Evolutionary conservation across 2,797 vertebrate species (phyloP), one percentile per base, ranked within the genome.

Genomic region (Cynopterus sphinx): DNA sequence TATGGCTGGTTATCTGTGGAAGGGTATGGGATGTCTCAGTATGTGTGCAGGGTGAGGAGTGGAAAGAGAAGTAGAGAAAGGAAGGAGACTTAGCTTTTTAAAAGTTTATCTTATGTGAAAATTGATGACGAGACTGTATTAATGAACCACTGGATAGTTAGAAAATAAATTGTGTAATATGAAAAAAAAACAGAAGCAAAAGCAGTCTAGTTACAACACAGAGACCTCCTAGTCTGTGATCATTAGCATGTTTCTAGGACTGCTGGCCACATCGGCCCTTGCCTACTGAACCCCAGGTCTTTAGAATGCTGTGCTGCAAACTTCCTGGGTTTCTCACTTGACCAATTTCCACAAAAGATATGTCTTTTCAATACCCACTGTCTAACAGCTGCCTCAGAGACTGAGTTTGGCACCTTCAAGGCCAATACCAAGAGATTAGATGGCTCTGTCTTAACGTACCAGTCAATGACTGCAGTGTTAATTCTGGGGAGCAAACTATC

Each of bases 31-130:
- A 43, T 36, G 59, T 10, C n/a, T 51, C 55, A 22, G 0, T 33
- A 88, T 41, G n/a, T 31, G 36, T 67, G 31, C 57, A 87, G 26
- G 7, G 26, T 49, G 13, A 57, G 31, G 12, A 79, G 26, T 39
- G 2, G 68, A 71, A 65, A 96, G 17, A 13, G 39, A 67, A 77
- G 13, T 15, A 46, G n/a, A 61, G 28, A 78, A 36, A 22, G 75
- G 53, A 71, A 55, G 21, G 16, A 65, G 8, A n/a, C 53, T 73
- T 43, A 22, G 5, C 43, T 83, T 90, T 90, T 61, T 13, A 65
- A 73, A 90, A 16, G 4, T 68, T 28, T 67, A 59, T 71, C 93
- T 83, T 79, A 83, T 71, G 87, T 90, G 51, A 95, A 94, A 86
- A 79, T 22, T 55, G 39, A 65, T 61, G 46, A 55, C 55, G 55